These are phyloP conservation scores for Amphiprion clarkii DNA, from an alignment of 2,797 vertebrate species.

Conservation along the genomic window DNA sequence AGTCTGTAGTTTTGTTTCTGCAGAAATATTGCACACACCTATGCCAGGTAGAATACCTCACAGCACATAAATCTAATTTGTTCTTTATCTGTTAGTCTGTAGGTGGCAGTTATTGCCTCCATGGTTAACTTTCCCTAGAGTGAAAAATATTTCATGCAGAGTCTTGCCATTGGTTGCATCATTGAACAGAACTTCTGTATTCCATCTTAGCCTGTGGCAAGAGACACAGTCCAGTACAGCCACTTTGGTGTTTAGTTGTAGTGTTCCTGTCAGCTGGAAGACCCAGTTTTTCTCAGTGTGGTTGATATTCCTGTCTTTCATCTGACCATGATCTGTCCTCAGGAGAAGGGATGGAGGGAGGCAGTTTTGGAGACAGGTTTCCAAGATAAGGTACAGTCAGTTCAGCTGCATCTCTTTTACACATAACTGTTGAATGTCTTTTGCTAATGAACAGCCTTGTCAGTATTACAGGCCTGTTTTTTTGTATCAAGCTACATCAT, in stretches of 20 bases:
- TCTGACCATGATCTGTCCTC: slow-evolving; percentile 35
- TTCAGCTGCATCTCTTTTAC: neutral
- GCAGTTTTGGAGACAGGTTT: slow-evolving; percentile 95
- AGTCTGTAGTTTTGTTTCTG: neutral
- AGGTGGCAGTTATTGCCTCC: neutral
- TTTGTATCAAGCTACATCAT: neutral
- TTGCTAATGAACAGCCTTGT: neutral
- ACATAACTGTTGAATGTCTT: neutral
- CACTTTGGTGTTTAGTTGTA: neutral
- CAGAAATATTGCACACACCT: neutral
- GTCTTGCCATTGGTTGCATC: neutral
- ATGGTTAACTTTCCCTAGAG: neutral
- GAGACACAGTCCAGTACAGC: neutral
- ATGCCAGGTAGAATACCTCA: neutral
- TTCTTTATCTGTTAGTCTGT: neutral
- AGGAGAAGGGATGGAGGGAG: slow-evolving; percentile 98
- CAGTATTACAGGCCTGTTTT: neutral
- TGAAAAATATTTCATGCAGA: neutral
- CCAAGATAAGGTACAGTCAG: slow-evolving; percentile 92
- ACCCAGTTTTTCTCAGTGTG: neutral
- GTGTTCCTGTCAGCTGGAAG: neutral
- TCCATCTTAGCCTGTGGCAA: neutral
- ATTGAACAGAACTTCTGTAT: neutral
- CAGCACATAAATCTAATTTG: neutral
- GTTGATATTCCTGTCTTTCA: slow-evolving; percentile 12